Evolutionary conservation across 2,797 vertebrate species (phyloP), one percentile per base, ranked within the genome.

Genomic region (Botia kubotai): DNA sequence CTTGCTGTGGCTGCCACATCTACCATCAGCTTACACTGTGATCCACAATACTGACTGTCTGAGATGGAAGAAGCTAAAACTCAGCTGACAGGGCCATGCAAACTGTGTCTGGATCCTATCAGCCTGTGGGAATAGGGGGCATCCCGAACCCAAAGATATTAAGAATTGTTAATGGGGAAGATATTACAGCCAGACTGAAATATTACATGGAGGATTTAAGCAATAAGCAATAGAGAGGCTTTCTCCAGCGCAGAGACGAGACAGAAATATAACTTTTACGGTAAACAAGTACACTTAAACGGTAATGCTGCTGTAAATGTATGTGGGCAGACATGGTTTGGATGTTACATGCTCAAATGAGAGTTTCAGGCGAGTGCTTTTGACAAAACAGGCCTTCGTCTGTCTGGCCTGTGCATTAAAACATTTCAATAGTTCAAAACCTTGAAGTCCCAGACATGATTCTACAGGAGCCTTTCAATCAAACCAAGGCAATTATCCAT

Each of bases 11-110:
- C 82, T 69, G 66, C 60, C 80, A 72, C 62, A 73, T 72, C 77
- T n/a, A 79, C 79, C 68, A 73, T 79, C 67, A 69, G 50, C 36
- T 33, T 16, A 57, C 73, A 29, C 62, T 52, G 66, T 75, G 63
- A 80, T 67, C 52, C 79, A 68, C 71, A 82, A 58, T 58, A 36
- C 63, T 58, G 52, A 36, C 75, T 53, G 83, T 72, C 79, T 87
- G 86, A 87, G 86, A 78, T 75, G 82, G 76, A 80, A 76, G 66
- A 82, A 85, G 79, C 83, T 80, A 85, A 87, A 87, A 80, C 83
- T 87, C 77, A 77, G 79, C 83, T 87, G 86, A 87, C 86, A 85
- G 86, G 76, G 66, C 76, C 69, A 76, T 60, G 77, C 77, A 85
- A 87, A 87, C 86, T 48, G 33, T 85, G 83, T 85, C 86, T 85